Conservation (phyloP, 2,888 invertebrate species). For the Choreutis nemorana region DNA sequence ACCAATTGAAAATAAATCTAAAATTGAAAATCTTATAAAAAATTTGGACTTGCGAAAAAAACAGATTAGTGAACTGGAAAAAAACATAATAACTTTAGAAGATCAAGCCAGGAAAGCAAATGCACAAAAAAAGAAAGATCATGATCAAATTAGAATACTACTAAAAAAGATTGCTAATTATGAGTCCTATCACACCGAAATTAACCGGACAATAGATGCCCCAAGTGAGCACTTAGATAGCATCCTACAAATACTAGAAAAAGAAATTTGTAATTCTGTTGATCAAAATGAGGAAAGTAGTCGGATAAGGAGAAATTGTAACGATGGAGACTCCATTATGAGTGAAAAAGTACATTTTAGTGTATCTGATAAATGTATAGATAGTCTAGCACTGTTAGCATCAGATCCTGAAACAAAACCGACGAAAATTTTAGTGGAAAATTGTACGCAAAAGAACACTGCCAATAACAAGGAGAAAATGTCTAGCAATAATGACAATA, state of each 20-base stretch:
- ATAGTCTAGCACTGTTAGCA: no score
- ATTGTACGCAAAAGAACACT: constrained; percentile 28
- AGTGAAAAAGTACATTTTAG: no score
- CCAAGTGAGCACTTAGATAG: constrained; percentile 37
- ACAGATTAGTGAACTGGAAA: constrained; percentile 39
- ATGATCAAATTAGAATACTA: constrained; percentile 28
- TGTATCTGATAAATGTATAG: no score
- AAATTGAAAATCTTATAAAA: constrained; percentile 32
- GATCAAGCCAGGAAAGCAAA: constrained; percentile 31
- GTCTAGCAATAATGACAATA: no score
- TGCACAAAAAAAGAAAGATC: constrained; percentile 29
- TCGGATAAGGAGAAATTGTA: no score
- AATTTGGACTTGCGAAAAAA: constrained; percentile 31
- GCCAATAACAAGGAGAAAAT: no score
- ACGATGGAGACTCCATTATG: no score
- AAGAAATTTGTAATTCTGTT: no score
- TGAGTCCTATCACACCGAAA: constrained; percentile 21
- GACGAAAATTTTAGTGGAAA: constrained; percentile 27
- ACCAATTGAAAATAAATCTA: constrained; percentile 34
- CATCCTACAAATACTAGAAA: constrained; percentile 46
- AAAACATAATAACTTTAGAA: constrained; percentile 45
- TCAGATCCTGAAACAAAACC: constrained; percentile 20
- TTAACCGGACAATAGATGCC: constrained; percentile 20
- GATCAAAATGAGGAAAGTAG: no score
- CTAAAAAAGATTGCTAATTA: constrained; percentile 31